A percentile compares a stretch with the other conserved stretches of the same genome.
These are phyloP conservation scores for Hippocampus abdominalis DNA, from an alignment of 2,113 vertebrate genomes.

Conservation along the genomic window DNA sequence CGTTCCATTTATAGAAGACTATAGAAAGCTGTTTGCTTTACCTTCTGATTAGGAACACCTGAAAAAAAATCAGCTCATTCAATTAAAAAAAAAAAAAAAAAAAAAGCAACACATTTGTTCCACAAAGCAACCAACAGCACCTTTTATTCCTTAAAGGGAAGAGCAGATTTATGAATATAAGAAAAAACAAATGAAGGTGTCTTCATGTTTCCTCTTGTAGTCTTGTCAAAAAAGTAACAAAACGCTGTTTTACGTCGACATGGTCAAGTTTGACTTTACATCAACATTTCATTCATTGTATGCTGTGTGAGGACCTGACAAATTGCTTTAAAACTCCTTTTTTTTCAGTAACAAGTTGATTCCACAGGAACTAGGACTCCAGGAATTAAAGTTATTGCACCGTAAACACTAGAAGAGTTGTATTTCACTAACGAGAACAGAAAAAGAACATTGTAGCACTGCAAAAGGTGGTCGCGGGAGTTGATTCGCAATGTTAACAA, in stretches of 20 bases:
- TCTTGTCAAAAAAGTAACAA: not conserved
- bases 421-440: not conserved
- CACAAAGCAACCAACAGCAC: conserved; percentile 18
- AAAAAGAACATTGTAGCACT: not conserved
- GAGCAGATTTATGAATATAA: conserved; percentile 17
- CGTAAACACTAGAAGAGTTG: not conserved
- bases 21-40: conserved; percentile 6
- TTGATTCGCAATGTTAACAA: not conserved
- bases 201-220: not conserved
- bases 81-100: not conserved
- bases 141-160: conserved; percentile 35
- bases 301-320: not conserved
- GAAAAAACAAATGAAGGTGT: conserved; percentile 21
- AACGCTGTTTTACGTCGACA: not conserved
- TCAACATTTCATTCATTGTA: conserved; percentile 6
- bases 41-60: not conserved
- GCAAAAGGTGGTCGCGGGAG: not conserved
- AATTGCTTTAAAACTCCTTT: conserved; percentile 1
- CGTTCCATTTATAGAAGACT: conserved; percentile 33
- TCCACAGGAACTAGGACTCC: conserved; percentile 1
- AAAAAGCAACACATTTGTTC: conserved; percentile 7
- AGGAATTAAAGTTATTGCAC: not conserved
- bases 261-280: conserved; percentile 5
- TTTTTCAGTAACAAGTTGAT: not conserved
- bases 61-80: not conserved